phyloP scores from a whole-genome alignment of 2,888 invertebrate species.

The Allacma fusca region DNA sequence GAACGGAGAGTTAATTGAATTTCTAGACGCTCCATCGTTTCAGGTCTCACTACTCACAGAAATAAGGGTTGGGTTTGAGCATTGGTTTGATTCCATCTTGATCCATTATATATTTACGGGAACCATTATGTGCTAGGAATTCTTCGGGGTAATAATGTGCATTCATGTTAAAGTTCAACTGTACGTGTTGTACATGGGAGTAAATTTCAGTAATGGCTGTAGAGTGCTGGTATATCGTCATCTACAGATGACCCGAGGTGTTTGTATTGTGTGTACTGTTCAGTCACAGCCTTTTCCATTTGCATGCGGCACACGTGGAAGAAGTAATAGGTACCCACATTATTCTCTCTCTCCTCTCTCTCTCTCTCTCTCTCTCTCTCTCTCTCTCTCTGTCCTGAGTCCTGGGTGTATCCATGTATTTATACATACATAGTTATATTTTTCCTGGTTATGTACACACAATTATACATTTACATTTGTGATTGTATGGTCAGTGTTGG shows the following conservation, averaged over 20 bases:
- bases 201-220: neutral
- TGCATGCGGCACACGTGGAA: slow-evolving; percentile 30
- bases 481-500: too few species aligned
- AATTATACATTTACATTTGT: neutral
- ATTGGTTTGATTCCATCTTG: neutral
- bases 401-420: too few species aligned
- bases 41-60: neutral
- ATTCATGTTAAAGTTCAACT: slow-evolving; percentile 11
- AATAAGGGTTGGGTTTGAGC: slow-evolving; percentile 29
- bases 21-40: slow-evolving; percentile 45
- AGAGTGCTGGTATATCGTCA: slow-evolving; percentile 19
- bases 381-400: too few species aligned
- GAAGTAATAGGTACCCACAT: neutral
- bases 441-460: neutral
- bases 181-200: slow-evolving; percentile 13
- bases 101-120: slow-evolving; percentile 21
- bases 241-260: slow-evolving; percentile 39
- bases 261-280: slow-evolving; percentile 25
- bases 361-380: too few species aligned
- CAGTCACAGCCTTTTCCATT: slow-evolving; percentile 30
- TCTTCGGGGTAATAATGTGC: slow-evolving; percentile 10
- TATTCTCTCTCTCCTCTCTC: too few species aligned
- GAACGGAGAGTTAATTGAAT: slow-evolving; percentile 56
- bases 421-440: too few species aligned
- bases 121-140: neutral